Conservation (phyloP, 2,888 invertebrate genomes). For the Netelia virgata region DNA sequence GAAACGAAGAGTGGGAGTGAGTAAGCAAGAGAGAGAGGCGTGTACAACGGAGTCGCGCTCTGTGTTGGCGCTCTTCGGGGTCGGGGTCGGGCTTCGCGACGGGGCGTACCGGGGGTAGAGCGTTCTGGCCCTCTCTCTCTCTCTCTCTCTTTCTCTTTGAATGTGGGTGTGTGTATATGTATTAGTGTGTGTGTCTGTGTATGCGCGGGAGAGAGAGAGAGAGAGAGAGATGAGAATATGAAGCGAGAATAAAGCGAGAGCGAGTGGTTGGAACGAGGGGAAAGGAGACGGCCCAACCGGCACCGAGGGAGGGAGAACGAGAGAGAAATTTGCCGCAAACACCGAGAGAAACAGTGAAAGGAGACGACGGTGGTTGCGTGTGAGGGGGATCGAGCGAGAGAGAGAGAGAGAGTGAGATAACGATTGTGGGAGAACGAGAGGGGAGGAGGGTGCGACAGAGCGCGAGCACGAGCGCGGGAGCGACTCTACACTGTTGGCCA, state of each 20-base stretch:
- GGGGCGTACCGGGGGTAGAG: conserved; percentile 64
- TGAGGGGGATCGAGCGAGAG: conserved; percentile 67
- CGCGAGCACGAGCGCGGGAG: conserved; percentile 37
- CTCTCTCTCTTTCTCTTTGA: too few species aligned
- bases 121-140: background rate
- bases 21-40: conserved; percentile 67
- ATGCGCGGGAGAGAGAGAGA: conserved; percentile 67
- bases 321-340: conserved; percentile 61
- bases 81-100: conserved; percentile 65
- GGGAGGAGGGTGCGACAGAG: conserved; percentile 65
- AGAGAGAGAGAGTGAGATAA: conserved; percentile 49
- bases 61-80: conserved; percentile 57
- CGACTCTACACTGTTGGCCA: conserved; percentile 30
- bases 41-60: conserved; percentile 48
- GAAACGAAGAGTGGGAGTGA: conserved; percentile 65
- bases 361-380: conserved; percentile 50
- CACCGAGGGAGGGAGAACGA: conserved; percentile 58
- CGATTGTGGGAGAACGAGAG: conserved; percentile 53
- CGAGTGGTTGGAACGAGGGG: conserved; percentile 61
- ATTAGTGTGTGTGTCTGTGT: conserved; percentile 71
- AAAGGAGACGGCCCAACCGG: conserved; percentile 41
- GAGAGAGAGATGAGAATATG: conserved; percentile 47
- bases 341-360: conserved; percentile 56
- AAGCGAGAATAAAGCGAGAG: conserved; percentile 45
- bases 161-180: background rate